These are phyloP conservation scores for Lasioglossum baleicum DNA, from an alignment of 1,140 invertebrate genomes.

Conservation along the genomic window DNA sequence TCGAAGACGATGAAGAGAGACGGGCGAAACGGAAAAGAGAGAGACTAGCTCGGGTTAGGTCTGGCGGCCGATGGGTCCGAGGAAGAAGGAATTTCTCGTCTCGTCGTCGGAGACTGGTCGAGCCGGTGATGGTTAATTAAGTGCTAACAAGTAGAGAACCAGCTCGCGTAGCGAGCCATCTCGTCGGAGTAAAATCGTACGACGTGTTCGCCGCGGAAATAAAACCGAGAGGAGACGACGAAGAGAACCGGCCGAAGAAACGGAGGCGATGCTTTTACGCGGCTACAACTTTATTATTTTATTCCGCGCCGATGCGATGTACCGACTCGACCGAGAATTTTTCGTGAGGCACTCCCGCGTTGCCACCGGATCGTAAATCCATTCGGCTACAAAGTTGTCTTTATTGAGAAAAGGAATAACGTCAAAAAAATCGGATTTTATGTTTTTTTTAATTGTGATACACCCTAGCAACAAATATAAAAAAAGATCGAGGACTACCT, in stretches of 20 bases:
- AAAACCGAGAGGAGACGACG: not conserved
- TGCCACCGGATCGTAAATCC: no score
- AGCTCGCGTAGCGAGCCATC: conserved; percentile 39
- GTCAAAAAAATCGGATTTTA: no score
- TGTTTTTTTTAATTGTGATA: no score
- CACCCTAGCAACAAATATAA: no score
- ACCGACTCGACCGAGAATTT: no score
- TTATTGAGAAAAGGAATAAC: no score
- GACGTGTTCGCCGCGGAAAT: conserved; percentile 4
- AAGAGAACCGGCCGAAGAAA: not conserved
- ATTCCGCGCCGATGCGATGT: not conserved
- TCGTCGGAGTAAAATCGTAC: conserved; percentile 43
- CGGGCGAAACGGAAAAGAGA: not conserved
- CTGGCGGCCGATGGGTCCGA: conserved; percentile 18
- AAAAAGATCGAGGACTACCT: no score
- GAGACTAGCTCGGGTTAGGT: not conserved
- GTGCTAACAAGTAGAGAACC: conserved; percentile 47
- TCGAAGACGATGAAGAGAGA: not conserved
- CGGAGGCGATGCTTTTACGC: conserved; percentile 5
- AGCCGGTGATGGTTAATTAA: conserved; percentile 47
- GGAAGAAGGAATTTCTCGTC: conserved; percentile 47
- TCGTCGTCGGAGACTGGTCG: conserved; percentile 42
- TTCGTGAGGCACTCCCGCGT: no score
- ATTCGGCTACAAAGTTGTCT: no score
- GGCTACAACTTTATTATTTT: conserved; percentile 49